A percentile compares a stretch with the other conserved stretches of the same genome.
These are phyloP conservation scores for Ptychoptera contaminata DNA, from an alignment of 2,888 invertebrate genomes.

Conservation along the genomic window DNA sequence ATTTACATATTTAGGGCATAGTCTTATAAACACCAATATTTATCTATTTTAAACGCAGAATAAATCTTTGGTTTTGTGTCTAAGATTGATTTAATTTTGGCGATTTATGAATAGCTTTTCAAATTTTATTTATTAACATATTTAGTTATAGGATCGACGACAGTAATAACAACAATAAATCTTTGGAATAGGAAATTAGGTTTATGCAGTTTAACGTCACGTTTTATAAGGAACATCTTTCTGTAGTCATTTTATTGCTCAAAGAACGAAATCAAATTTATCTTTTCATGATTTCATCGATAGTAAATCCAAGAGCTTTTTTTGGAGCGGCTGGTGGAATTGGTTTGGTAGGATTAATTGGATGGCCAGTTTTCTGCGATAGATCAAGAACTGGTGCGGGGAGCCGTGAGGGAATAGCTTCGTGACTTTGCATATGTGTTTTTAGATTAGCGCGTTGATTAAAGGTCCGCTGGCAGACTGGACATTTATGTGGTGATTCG, in stretches of 20 bases:
- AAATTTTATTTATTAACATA: no score
- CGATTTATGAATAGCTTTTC: no score
- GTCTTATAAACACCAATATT: no score
- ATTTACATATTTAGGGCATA: no score
- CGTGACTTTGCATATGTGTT: conserved; percentile 76
- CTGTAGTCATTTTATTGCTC: not conserved
- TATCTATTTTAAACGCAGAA: no score
- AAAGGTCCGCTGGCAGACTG: conserved; percentile 74
- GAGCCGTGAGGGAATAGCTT: conserved; percentile 18
- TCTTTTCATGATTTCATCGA: conserved; percentile 79
- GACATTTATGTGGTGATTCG: conserved; percentile 86
- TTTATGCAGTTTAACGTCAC: not conserved
- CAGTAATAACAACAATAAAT: no score
- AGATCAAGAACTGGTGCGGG: conserved; percentile 35
- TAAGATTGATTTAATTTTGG: no score
- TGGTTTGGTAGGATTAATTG: conserved; percentile 13
- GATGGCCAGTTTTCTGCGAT: conserved; percentile 31
- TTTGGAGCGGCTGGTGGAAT: conserved; percentile 25
- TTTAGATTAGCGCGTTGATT: conserved; percentile 87
- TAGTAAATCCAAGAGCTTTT: conserved; percentile 58
- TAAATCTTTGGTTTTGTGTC: no score
- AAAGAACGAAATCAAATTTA: conserved; percentile 27
- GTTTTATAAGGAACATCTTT: not conserved
- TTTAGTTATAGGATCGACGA: no score
- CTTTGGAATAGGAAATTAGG: not conserved